These are phyloP conservation scores for Neopipo cinnamomea DNA, from an alignment of 2,113 vertebrate species.

Conservation along the genomic window DNA sequence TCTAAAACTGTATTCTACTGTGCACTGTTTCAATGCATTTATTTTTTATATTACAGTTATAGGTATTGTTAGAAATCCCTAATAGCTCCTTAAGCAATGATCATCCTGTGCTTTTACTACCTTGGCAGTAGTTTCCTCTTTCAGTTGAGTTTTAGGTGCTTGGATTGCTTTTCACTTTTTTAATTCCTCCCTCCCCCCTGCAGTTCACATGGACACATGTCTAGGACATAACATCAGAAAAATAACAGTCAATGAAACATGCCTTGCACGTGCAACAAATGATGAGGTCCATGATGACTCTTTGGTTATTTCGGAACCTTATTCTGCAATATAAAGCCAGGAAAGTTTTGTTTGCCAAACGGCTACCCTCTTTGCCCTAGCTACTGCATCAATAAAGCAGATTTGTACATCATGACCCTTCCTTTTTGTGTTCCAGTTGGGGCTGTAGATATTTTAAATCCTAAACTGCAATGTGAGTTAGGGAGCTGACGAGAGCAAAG, in stretches of 20 bases:
- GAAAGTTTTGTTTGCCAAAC: background rate
- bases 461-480: background rate
- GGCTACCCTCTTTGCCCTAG: background rate
- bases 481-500: background rate
- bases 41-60: background rate
- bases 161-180: background rate
- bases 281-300: background rate
- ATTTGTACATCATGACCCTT: background rate
- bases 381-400: background rate
- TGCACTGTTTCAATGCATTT: background rate
- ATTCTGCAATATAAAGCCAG: background rate
- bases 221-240: background rate
- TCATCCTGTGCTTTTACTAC: background rate
- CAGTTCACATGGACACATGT: background rate
- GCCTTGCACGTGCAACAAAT: background rate
- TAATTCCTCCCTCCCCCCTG: background rate
- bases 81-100: background rate
- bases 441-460: background rate
- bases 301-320: background rate
- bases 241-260: background rate
- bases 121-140: background rate
- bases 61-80: background rate
- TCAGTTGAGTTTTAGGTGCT: background rate
- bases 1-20: background rate
- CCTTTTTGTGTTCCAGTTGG: background rate